phyloP scores from a whole-genome alignment of 2,797 vertebrate genomes.

The Smutsia temminckii region DNA sequence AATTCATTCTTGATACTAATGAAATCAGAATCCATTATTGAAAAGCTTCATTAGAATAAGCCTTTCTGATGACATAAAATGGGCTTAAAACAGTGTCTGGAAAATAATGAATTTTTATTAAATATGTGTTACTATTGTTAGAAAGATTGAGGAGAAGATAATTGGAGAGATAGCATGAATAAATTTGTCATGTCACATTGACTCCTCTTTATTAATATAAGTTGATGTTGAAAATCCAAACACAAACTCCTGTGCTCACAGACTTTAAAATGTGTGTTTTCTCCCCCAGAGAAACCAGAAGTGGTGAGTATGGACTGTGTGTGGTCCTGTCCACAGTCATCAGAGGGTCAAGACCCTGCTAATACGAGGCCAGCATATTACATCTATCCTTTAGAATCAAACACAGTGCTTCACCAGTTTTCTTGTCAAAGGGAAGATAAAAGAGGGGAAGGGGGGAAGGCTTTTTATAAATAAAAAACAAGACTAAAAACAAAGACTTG shows the following conservation, averaged over 20 bases:
- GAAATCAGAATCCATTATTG: conserved; percentile 46
- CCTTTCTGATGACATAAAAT: conserved; percentile 34
- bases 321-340: not conserved
- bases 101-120: conserved; percentile 32
- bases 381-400: not conserved
- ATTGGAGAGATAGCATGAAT: not conserved
- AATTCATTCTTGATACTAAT: conserved; percentile 47
- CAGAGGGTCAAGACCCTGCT: not conserved
- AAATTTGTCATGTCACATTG: not conserved
- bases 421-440: not conserved
- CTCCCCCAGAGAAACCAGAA: not conserved
- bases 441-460: not conserved
- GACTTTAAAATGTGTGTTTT: not conserved
- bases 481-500: not conserved
- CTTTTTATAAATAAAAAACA: conserved; percentile 8
- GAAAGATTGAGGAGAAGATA: not conserved
- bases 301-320: not conserved
- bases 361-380: not conserved
- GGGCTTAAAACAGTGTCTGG: not conserved
- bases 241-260: not conserved
- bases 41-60: conserved; percentile 20
- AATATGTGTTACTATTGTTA: conserved; percentile 13
- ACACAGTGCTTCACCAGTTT: not conserved
- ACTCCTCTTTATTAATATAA: not conserved
- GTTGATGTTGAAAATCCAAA: conserved; percentile 13